A percentile compares a stretch with the other conserved stretches of the same genome.
These are phyloP conservation scores for Valencia hispanica DNA, from an alignment of 2,797 vertebrate genomes.

Conservation along the genomic window DNA sequence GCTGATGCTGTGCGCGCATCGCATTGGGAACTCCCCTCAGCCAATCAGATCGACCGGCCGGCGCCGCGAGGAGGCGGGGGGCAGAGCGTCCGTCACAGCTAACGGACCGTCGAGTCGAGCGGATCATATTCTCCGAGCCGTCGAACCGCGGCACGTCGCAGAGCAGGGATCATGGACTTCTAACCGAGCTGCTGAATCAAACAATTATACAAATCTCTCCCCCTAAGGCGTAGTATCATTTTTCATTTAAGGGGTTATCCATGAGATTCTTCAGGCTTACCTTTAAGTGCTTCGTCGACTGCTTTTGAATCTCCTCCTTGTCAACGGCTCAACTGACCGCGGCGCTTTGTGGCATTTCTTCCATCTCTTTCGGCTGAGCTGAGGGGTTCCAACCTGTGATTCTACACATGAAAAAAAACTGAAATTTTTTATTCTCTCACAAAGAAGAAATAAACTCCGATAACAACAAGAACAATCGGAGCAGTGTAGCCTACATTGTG, in stretches of 20 bases:
- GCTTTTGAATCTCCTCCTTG: slow-evolving; percentile 82
- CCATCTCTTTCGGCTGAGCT: slow-evolving; percentile 69
- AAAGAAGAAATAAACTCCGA: slow-evolving; percentile 46
- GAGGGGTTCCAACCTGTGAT: slow-evolving; percentile 61
- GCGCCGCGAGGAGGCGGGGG: slow-evolving; percentile 25
- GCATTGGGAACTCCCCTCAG: slow-evolving; percentile 39
- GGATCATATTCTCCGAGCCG: slow-evolving; percentile 59
- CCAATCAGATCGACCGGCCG: slow-evolving; percentile 66
- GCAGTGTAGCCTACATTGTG: slow-evolving; percentile 31
- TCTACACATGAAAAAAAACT: slow-evolving; percentile 51
- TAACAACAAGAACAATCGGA: slow-evolving; percentile 45
- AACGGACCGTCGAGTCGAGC: slow-evolving; percentile 44
- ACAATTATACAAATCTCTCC: slow-evolving; percentile 32
- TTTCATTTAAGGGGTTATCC: slow-evolving; percentile 79
- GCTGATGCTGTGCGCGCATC: slow-evolving; percentile 68
- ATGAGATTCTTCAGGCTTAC: slow-evolving; percentile 92
- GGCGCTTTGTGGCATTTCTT: slow-evolving; percentile 72
- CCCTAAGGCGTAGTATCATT: slow-evolving; percentile 69
- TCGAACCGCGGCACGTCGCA: slow-evolving; percentile 50
- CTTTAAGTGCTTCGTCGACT: slow-evolving; percentile 92
- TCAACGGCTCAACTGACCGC: slow-evolving; percentile 73
- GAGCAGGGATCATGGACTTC: slow-evolving; percentile 51
- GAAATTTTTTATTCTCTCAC: slow-evolving; percentile 30
- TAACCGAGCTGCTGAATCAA: slow-evolving; percentile 45
- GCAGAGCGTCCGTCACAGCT: slow-evolving; percentile 36